A percentile compares a stretch with the other conserved stretches of the same genome.
Conservation (phyloP, 1,140 invertebrate genomes). For the Drosophila novamexicana region DNA sequence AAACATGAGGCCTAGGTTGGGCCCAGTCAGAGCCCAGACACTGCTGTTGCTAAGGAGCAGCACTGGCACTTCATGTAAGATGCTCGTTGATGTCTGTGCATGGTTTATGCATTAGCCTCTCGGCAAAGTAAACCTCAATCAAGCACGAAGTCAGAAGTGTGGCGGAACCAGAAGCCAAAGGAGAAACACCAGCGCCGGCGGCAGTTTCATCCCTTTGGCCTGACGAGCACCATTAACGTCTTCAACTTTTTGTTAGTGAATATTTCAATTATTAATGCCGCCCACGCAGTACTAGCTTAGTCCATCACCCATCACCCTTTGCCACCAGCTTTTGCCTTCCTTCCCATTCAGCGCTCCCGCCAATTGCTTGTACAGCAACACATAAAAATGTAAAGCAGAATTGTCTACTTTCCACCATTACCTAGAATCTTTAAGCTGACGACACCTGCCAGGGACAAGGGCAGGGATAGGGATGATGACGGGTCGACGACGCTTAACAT, state of each 20-base stretch:
- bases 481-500: not conserved
- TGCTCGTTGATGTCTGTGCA: constrained; percentile 79
- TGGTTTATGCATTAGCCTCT: constrained; percentile 79
- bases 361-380: constrained; percentile 42
- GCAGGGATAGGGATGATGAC: not conserved
- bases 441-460: constrained; percentile 39
- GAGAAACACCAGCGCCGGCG: constrained; percentile 13
- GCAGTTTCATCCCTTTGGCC: constrained; percentile 41
- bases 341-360: constrained; percentile 9
- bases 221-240: constrained; percentile 76
- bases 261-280: constrained; percentile 83
- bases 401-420: constrained; percentile 34
- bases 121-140: constrained; percentile 78
- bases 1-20: constrained; percentile 61
- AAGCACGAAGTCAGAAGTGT: constrained; percentile 54
- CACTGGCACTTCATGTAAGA: constrained; percentile 57
- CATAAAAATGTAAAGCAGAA: constrained; percentile 75
- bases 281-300: constrained; percentile 41
- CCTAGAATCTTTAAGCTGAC: constrained; percentile 64
- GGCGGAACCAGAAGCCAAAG: constrained; percentile 20
- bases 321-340: not conserved
- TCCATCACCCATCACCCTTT: not conserved
- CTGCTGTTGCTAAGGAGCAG: constrained; percentile 15
- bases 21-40: constrained; percentile 15
- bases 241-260: constrained; percentile 83